A percentile compares a stretch with the other conserved stretches of the same genome.
phyloP scores from a whole-genome alignment of 1,140 invertebrate species.

The Lordiphosa clarofinis region DNA sequence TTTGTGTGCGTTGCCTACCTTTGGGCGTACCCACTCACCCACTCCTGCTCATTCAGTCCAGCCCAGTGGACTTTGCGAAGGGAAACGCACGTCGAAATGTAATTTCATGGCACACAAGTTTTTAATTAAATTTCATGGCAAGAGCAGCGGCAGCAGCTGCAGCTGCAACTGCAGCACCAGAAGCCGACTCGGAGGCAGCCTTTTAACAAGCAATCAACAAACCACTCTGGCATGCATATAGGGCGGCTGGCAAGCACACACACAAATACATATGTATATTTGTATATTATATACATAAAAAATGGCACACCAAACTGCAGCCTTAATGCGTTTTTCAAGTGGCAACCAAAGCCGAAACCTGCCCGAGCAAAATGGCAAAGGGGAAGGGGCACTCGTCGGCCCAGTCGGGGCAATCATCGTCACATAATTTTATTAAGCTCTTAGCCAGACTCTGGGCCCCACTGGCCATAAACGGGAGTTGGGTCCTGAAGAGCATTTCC shows the following conservation, averaged over 20 bases:
- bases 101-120: conserved; percentile 78
- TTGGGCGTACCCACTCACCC: conserved; percentile 31
- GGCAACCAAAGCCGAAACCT: conserved; percentile 49
- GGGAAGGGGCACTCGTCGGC: not conserved
- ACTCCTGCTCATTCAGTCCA: conserved; percentile 13
- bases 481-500: conserved; percentile 6
- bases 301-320: conserved; percentile 68
- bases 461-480: conserved; percentile 27
- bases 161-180: conserved; percentile 15
- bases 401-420: conserved; percentile 59
- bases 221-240: conserved; percentile 74
- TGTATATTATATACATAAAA: conserved; percentile 38
- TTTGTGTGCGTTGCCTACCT: conserved; percentile 43
- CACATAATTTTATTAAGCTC: conserved; percentile 77
- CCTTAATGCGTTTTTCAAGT: conserved; percentile 77
- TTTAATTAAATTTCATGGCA: conserved; percentile 78
- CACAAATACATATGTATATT: conserved; percentile 38
- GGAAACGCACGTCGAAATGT: conserved; percentile 70
- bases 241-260: conserved; percentile 38
- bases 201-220: conserved; percentile 77
- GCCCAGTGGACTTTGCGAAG: conserved; percentile 1
- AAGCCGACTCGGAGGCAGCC: conserved; percentile 34
- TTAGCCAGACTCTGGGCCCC: conserved; percentile 40
- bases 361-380: conserved; percentile 4
- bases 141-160: conserved; percentile 23